Percentiles rank a stretch among this genome's conserved stretches.
These are phyloP conservation scores for Alviniconcha strummeri DNA, from an alignment of 2,888 invertebrate genomes.

Conservation along the genomic window DNA sequence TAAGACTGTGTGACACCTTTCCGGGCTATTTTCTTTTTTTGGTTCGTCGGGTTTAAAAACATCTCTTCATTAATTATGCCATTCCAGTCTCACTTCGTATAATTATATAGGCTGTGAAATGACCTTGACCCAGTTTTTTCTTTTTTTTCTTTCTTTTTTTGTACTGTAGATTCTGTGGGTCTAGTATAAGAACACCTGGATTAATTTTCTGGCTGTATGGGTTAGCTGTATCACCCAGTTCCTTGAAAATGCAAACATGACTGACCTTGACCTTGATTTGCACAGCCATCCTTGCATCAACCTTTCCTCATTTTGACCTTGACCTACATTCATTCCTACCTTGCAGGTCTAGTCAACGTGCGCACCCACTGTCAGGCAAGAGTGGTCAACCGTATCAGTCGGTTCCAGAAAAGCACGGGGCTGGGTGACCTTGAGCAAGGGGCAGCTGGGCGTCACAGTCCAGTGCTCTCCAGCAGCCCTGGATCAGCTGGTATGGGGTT, in stretches of 20 bases:
- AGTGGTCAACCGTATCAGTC: slow-evolving; percentile 84
- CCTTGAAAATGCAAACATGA: too few species aligned
- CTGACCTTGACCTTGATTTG: too few species aligned
- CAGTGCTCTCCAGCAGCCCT: slow-evolving; percentile 72
- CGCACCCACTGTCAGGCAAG: slow-evolving; percentile 95
- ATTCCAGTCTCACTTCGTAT: background rate
- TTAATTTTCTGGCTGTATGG: too few species aligned
- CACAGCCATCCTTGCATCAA: too few species aligned
- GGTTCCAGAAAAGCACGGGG: slow-evolving; percentile 97
- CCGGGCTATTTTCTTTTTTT: too few species aligned
- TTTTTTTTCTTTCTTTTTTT: background rate
- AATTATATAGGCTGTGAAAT: background rate
- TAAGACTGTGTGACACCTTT: slow-evolving; percentile 43
- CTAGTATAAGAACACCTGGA: too few species aligned
- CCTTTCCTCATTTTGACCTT: too few species aligned
- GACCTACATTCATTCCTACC: too few species aligned
- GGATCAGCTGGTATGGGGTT: slow-evolving; percentile 51
- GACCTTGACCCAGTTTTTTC: background rate
- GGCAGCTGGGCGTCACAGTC: slow-evolving; percentile 83
- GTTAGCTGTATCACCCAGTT: too few species aligned
- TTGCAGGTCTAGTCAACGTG: slow-evolving; percentile 84
- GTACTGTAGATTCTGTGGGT: background rate
- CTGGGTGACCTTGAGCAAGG: slow-evolving; percentile 76
- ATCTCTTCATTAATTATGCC: background rate
- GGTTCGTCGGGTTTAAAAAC: too few species aligned